Base-by-base conservation (phyloP, 1,140 invertebrate genomes). In the Pseudomyrmex dendroicus region DNA sequence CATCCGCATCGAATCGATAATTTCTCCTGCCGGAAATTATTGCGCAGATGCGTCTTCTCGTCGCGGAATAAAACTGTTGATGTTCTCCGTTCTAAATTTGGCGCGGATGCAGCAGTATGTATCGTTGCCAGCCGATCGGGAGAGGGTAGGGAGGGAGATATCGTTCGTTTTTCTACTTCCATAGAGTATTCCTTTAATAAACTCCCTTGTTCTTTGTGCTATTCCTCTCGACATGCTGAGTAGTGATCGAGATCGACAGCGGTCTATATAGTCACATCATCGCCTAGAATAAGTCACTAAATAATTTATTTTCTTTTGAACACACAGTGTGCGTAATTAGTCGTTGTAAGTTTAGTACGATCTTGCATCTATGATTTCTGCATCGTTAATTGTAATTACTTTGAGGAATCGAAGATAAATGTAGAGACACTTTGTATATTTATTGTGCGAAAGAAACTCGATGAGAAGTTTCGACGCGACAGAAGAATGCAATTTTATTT, bases 141-240 rank as follows among this genome's bases (percentile, higher is more conserved):
- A 35, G 4, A 35, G 0, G 35, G 35, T 35, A 1, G 5, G 35
- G 7, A 35, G 35, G 35, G 35, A 35, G 35, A 35, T 35, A 10
- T 50, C 20, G 25, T 70, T 72, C n/a, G 25, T 56, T 59, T 78
- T 77, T 67, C 56, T 80, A 80, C 56, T 84, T 82, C 68, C 44
- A 52, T 25, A 54, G 35, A 72, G 61, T 82, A 84, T 80, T 61
- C 48, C 20, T 78, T 80, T 48, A 22, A 48, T 70, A 68, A 48
- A 59, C 7, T 72, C 44, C 17, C 20, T 44, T 13, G 20, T 61
- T 15, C 35, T 15, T 80, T n/a, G 48, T 59, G 17, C 9, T 76
- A 13, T 61, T 62, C 35, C 15, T 84, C 46, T 68, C 13, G 22
- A 52, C 66, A 12, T 67, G 25, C 22, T 22, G 57, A 5, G 12